These are phyloP conservation scores for Bergia sp. DNA, from an alignment of 92 coral and sea anemone species.

Conservation along the genomic window DNA sequence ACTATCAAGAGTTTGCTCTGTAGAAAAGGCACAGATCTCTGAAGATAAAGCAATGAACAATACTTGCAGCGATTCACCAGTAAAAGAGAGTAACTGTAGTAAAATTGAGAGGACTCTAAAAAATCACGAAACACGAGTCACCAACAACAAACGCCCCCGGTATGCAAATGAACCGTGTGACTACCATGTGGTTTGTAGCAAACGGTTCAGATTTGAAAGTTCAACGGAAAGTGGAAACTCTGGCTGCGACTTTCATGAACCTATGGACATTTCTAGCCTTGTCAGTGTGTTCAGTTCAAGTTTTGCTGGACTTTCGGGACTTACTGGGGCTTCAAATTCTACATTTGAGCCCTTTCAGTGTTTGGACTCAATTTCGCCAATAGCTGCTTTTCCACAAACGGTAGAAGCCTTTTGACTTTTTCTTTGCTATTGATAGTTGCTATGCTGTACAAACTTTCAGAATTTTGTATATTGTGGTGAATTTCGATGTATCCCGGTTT, in stretches of 20 bases:
- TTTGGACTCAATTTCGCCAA: constrained; percentile 63
- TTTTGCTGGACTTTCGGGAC: constrained; percentile 80
- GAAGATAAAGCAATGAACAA: constrained; percentile 46
- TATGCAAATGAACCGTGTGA: constrained; percentile 95
- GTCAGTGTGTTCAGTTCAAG: constrained; percentile 82
- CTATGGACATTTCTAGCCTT: constrained; percentile 91
- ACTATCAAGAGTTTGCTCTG: constrained; percentile 57
- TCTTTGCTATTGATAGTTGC: not conserved
- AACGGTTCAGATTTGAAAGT: constrained; percentile 79
- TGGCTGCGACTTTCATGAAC: constrained; percentile 68
- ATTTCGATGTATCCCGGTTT: not conserved
- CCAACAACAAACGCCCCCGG: constrained; percentile 85
- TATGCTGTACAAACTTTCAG: not conserved
- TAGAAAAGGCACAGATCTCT: constrained; percentile 53
- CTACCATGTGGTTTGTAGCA: constrained; percentile 87
- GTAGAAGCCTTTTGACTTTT: constrained; percentile 78
- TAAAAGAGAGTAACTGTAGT: constrained; percentile 34
- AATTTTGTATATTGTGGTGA: not conserved
- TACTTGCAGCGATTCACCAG: constrained; percentile 17
- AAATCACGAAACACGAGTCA: constrained; percentile 47
- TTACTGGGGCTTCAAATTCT: constrained; percentile 53
- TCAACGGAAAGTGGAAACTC: constrained; percentile 46
- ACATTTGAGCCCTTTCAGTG: constrained; percentile 68
- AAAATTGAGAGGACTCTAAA: constrained; percentile 37
- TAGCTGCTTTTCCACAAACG: constrained; percentile 68